Percentiles rank a stretch among this genome's conserved stretches.
Evolutionary conservation across 2,113 vertebrate genomes (phyloP).

Genomic region (Semnornis frantzii): DNA sequence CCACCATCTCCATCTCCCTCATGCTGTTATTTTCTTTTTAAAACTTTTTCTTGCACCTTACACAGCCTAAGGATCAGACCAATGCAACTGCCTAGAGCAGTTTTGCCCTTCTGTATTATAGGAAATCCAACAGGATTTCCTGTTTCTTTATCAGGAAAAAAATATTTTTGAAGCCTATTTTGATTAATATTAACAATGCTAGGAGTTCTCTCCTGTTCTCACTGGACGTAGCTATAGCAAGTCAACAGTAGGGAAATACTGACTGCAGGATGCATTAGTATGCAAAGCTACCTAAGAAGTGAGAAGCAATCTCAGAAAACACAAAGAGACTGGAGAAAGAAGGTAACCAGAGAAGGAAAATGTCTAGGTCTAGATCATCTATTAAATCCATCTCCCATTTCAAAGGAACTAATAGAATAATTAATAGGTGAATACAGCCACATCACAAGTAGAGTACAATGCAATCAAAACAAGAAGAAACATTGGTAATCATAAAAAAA

Average conservation of each 20-base stretch:
- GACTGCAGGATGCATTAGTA: background rate
- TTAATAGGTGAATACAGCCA: background rate
- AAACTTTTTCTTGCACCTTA: background rate
- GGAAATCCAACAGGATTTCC: background rate
- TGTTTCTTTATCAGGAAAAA: background rate
- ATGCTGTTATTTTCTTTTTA: background rate
- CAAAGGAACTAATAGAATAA: background rate
- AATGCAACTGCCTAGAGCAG: background rate
- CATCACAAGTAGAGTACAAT: background rate
- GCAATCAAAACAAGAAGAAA: background rate
- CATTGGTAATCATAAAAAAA: background rate
- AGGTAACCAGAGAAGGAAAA: conserved; percentile 21
- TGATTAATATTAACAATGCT: background rate
- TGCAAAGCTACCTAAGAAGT: background rate
- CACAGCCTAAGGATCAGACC: background rate
- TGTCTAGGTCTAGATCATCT: background rate
- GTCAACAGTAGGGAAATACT: background rate
- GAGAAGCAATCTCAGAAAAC: background rate
- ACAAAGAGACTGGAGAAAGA: background rate
- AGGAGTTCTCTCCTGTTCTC: background rate
- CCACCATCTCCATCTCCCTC: background rate
- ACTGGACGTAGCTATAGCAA: background rate
- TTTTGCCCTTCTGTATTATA: background rate
- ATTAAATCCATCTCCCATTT: background rate
- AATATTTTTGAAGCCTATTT: background rate